phyloP scores from a whole-genome alignment of 92 coral and sea anemone genomes.

The Micromussa lordhowensis region DNA sequence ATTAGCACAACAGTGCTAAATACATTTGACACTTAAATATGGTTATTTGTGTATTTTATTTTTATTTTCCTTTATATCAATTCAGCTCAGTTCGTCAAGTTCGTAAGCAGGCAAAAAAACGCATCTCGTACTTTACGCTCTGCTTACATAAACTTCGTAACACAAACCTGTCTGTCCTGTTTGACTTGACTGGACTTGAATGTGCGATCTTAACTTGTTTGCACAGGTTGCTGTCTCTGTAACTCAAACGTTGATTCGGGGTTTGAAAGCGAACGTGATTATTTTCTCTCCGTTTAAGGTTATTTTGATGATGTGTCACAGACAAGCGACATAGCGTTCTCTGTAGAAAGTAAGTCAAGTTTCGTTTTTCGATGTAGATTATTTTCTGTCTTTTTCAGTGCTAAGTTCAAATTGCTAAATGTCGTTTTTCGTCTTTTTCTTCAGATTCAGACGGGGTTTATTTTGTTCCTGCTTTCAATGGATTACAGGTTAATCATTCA shows the following conservation, averaged over 20 bases:
- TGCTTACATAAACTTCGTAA: background rate
- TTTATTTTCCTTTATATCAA: no score
- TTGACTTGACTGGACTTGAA: background rate
- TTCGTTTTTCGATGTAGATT: background rate
- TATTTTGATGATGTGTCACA: slow-evolving; percentile 82
- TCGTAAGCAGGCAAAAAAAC: no score
- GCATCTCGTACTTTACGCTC: background rate
- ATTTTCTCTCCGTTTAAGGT: slow-evolving; percentile 52
- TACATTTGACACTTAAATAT: no score
- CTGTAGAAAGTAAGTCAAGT: slow-evolving; percentile 82
- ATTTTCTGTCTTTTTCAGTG: background rate
- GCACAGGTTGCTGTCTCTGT: background rate
- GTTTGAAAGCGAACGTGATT: background rate
- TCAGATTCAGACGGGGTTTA: slow-evolving; percentile 89
- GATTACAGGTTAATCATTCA: slow-evolving; percentile 81
- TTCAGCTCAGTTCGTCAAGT: no score
- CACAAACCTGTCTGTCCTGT: background rate
- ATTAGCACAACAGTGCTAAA: no score
- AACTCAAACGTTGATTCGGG: background rate
- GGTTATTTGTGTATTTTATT: no score
- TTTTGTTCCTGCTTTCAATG: slow-evolving; percentile 98
- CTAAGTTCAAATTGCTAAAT: background rate
- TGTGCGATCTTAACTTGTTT: background rate
- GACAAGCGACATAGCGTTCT: slow-evolving; percentile 91
- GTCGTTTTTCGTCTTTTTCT: background rate